These are phyloP conservation scores for Lottia scabra DNA, from an alignment of 2,888 invertebrate genomes.

Conservation along the genomic window DNA sequence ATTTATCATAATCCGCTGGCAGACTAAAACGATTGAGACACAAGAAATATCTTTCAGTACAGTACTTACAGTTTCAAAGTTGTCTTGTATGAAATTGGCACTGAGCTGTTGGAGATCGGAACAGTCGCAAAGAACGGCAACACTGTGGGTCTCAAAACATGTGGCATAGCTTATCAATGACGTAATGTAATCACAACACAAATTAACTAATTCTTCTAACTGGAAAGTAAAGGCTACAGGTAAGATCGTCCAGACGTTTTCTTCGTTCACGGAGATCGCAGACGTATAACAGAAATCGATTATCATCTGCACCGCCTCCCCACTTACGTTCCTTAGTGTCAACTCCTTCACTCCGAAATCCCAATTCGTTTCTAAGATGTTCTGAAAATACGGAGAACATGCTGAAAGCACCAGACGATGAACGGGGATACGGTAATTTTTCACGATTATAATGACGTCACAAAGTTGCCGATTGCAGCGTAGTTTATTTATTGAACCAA, in stretches of 20 bases:
- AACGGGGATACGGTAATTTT: slow-evolving; percentile 35
- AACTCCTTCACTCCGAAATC: slow-evolving; percentile 27
- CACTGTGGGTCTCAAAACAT: slow-evolving; percentile 33
- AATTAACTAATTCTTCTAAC: slow-evolving; percentile 38
- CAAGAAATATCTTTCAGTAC: neutral
- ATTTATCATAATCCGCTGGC: too few species aligned
- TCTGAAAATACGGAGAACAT: slow-evolving; percentile 42
- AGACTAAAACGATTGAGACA: neutral
- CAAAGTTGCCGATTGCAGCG: slow-evolving; percentile 37
- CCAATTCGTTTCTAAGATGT: slow-evolving; percentile 28
- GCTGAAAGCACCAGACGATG: slow-evolving; percentile 45
- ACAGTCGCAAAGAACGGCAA: slow-evolving; percentile 33
- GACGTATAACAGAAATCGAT: slow-evolving; percentile 52
- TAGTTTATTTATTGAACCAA: slow-evolving; percentile 40
- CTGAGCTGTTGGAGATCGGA: slow-evolving; percentile 27
- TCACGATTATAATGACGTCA: slow-evolving; percentile 39
- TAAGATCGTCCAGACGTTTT: slow-evolving; percentile 42
- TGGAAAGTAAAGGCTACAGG: slow-evolving; percentile 40
- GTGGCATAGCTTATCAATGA: slow-evolving; percentile 34
- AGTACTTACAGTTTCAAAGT: slow-evolving; percentile 38
- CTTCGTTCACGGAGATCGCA: slow-evolving; percentile 40
- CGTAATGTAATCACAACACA: slow-evolving; percentile 44
- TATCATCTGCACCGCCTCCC: slow-evolving; percentile 35
- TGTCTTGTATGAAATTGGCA: slow-evolving; percentile 32
- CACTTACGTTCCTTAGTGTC: slow-evolving; percentile 32